Evolutionary conservation across 2,113 vertebrate species (phyloP), one percentile per base, ranked within the genome.

Genomic region (Tenebrosternarchus preto): DNA sequence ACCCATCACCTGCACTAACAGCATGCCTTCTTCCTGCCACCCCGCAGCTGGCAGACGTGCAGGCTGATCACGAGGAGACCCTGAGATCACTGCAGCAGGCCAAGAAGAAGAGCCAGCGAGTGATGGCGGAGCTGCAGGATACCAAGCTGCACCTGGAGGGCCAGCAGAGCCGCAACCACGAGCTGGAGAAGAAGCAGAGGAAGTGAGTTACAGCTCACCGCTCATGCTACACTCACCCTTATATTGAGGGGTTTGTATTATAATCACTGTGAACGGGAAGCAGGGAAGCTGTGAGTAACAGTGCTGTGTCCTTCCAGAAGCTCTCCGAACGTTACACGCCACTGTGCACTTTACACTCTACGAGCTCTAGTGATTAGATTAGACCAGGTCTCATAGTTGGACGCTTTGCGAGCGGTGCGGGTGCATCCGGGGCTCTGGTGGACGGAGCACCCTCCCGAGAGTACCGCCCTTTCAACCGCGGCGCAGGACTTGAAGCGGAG

Each of bases 141-240:
- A 98, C 96, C 89, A 96, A 95, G 70, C 94, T 98, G 85, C 97
- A 99, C 89, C 93, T 99, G 57, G 97, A 99, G 91, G 96, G 96
- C 24, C 95, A 98, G 80, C 97, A 98, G 82, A 96, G 94, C 67
- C 96, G 97, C 77, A 99, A 95, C 91, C 96, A 99, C 0, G 97
- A 99, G 82, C 94, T 99, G 91, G 97, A 99, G 90, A 99, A 98
- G 94, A 99, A 98, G 84, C 98, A 99, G 89, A 92, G 95, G 88
- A 98, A 95, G 97, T 98, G 85, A 91, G 93, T 76, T 36, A 39
- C 11, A 15, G 24, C 12, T 19, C 43, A 50, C 39, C 39, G 43
- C 43, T 50, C 43, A 50, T 12, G 1, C 43, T 12, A 9, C 8
- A 9, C 4, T 46, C 39, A 46, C 39, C 11, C n/a, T n/a, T n/a